Conservation (phyloP, 2,888 invertebrate species). For the Stictocephala bisonia region DNA sequence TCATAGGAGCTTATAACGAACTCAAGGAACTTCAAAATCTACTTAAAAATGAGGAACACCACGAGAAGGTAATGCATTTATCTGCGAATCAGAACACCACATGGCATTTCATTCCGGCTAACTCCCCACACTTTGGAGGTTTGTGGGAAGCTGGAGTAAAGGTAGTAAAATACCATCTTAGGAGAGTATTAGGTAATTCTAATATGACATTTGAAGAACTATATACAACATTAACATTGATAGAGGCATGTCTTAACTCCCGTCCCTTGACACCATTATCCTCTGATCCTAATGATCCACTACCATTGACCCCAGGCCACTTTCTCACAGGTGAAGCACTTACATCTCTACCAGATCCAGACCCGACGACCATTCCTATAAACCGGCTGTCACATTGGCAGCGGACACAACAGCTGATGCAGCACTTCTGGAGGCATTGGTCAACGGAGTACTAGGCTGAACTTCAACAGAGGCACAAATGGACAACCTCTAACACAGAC, state of each 20-base stretch:
- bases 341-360: conserved; percentile 28
- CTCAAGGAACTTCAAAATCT: not conserved
- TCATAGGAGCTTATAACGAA: conserved; percentile 58
- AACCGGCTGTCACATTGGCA: conserved; percentile 38
- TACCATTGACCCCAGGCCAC: conserved; percentile 7
- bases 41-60: not conserved
- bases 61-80: conserved; percentile 33
- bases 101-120: conserved; percentile 53
- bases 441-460: conserved; percentile 57
- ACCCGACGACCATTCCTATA: not conserved
- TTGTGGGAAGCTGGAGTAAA: conserved; percentile 61
- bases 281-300: not conserved
- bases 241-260: conserved; percentile 61
- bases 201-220: conserved; percentile 61
- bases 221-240: conserved; percentile 59
- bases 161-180: conserved; percentile 58
- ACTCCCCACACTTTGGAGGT: conserved; percentile 60
- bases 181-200: conserved; percentile 55
- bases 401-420: conserved; percentile 52
- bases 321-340: conserved; percentile 26
- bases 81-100: conserved; percentile 18
- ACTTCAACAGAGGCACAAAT: conserved; percentile 56
- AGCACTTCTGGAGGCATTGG: conserved; percentile 57
- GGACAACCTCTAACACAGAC: conserved; percentile 40
- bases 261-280: conserved; percentile 56